Conservation (phyloP, 37 sponge, comb jelly and placozoan genomes). For the Agelas oroides region DNA sequence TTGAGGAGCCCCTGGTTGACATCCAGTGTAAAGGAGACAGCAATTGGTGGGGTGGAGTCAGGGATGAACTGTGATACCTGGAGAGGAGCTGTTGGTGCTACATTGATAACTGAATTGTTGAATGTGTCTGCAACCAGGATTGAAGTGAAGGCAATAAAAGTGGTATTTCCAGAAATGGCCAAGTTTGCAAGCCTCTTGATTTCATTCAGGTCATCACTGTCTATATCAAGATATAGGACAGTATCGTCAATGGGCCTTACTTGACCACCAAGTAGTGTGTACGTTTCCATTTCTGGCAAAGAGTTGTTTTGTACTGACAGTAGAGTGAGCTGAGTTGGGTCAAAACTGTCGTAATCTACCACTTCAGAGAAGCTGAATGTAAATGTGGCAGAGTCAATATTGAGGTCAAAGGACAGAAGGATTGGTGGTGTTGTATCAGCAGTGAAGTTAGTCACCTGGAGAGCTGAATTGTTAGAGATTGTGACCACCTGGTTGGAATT, state of each 20-base stretch:
- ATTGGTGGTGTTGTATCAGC: slow-evolving; percentile 67
- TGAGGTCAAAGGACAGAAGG: slow-evolving; percentile 59
- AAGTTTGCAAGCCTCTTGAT: slow-evolving; percentile 73
- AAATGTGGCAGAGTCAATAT: slow-evolving; percentile 65
- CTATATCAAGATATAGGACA: slow-evolving; percentile 46
- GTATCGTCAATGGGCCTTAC: slow-evolving; percentile 64
- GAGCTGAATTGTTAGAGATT: slow-evolving; percentile 42
- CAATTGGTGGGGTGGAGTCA: slow-evolving; percentile 79
- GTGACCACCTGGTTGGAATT: slow-evolving; percentile 53
- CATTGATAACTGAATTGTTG: slow-evolving; percentile 50
- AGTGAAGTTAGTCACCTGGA: slow-evolving; percentile 69
- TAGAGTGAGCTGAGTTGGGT: slow-evolving; percentile 59
- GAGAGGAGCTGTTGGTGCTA: slow-evolving; percentile 16
- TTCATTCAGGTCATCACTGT: slow-evolving; percentile 71
- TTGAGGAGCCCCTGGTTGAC: slow-evolving; percentile 59
- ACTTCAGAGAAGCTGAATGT: slow-evolving; percentile 81
- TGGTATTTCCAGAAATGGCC: slow-evolving; percentile 56
- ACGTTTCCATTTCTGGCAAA: background rate
- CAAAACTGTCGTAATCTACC: slow-evolving; percentile 65
- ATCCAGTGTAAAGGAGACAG: slow-evolving; percentile 59
- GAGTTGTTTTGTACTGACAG: slow-evolving; percentile 25
- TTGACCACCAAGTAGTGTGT: slow-evolving; percentile 49
- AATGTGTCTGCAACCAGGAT: slow-evolving; percentile 69
- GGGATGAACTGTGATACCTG: slow-evolving; percentile 29
- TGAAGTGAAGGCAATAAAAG: slow-evolving; percentile 65